Conservation (phyloP, 2,113 vertebrate species). For the Oreochromis tanganicae region DNA sequence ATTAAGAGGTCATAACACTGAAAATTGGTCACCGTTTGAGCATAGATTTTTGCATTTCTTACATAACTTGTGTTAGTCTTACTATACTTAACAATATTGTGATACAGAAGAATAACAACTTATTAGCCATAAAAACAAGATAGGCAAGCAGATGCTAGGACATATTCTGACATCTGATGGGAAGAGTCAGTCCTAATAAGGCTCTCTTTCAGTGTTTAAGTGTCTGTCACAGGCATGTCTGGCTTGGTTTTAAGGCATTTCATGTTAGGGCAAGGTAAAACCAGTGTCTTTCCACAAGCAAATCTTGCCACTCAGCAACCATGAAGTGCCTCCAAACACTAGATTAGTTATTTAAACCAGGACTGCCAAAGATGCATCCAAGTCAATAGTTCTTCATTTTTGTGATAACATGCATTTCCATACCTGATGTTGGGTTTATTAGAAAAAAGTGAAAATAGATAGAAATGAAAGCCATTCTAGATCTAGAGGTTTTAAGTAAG, state of each 20-base stretch:
- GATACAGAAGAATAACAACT: neutral
- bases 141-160: neutral
- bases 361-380: neutral
- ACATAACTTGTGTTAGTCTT: neutral
- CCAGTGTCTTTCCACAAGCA: neutral
- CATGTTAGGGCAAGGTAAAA: neutral
- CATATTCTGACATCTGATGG: neutral
- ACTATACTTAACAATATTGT: neutral
- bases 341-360: neutral
- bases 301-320: neutral
- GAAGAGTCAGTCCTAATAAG: neutral
- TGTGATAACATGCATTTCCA: neutral
- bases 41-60: neutral
- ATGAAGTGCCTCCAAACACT: neutral
- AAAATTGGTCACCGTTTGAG: neutral
- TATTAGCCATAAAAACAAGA: neutral
- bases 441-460: neutral
- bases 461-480: neutral
- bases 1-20: neutral
- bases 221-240: neutral
- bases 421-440: neutral
- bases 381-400: neutral
- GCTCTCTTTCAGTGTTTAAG: neutral
- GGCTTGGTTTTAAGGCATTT: neutral
- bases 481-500: neutral